A percentile compares a stretch with the other conserved stretches of the same genome.
Evolutionary conservation across 2,888 invertebrate species (phyloP).

Genomic region (Timema cristinae): DNA sequence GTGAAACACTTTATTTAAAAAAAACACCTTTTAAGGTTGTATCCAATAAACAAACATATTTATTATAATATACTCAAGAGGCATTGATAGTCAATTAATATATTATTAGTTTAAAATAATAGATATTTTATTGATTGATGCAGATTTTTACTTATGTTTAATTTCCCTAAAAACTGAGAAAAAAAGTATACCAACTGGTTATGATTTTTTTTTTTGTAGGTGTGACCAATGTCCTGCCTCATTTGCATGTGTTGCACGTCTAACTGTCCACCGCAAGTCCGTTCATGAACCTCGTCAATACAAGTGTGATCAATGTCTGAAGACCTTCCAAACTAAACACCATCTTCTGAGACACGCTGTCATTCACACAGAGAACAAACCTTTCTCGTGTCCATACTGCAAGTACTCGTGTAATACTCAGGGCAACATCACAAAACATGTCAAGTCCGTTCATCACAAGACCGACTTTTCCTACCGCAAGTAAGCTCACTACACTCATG

Average conservation of each 20-base stretch:
- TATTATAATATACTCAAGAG: too few relatives aligned
- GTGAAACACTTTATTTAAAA: too few relatives aligned
- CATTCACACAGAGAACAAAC: constrained; percentile 32
- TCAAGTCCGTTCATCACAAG: constrained; percentile 35
- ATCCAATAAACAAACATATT: too few relatives aligned
- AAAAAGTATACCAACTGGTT: background rate
- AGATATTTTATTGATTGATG: too few relatives aligned
- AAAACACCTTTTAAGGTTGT: too few relatives aligned
- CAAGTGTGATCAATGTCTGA: constrained; percentile 31
- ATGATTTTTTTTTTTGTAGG: constrained; percentile 24
- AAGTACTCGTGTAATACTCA: constrained; percentile 36
- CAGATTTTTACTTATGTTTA: too few relatives aligned
- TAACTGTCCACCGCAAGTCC: constrained; percentile 27
- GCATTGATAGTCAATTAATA: too few relatives aligned
- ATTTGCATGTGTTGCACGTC: constrained; percentile 30
- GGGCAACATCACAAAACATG: constrained; percentile 38
- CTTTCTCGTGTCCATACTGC: constrained; percentile 36
- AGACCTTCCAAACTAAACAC: constrained; percentile 35
- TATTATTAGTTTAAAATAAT: too few relatives aligned
- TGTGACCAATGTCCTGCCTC: constrained; percentile 28
- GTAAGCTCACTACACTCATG: constrained; percentile 24
- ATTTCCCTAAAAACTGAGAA: too few relatives aligned
- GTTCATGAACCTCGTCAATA: constrained; percentile 32
- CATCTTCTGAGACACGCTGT: constrained; percentile 33
- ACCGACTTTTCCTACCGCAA: constrained; percentile 34